Evolutionary conservation across 2,113 vertebrate species (phyloP), one percentile per base, ranked within the genome.

Genomic region (Stegastes partitus): DNA sequence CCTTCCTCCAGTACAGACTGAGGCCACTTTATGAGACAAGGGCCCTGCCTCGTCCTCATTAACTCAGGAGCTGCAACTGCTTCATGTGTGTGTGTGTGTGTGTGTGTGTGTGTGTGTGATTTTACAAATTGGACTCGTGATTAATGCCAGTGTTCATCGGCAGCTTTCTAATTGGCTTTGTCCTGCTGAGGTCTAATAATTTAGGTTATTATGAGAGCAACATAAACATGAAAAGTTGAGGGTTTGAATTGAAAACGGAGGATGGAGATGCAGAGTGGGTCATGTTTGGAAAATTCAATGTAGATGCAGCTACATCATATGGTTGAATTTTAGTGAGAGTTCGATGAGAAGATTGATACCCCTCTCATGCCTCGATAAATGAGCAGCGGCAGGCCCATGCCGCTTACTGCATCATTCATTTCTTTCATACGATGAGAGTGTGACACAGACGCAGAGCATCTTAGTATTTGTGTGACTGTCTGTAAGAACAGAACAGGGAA

Each of bases 21-120:
- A 1, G 8, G 71, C 19, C 71, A 10, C 74, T 83, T 85, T 74
- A 72, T 56, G 66, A 81, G 67, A 26, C 47, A 9, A 50, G 31
- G 68, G 23, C 61, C 19, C 50, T 57, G 39, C 26, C 44, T 31
- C 1, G 45, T 74, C 44, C 63, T 78, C 50, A 45, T 78, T 81
- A 87, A 65, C 62, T 34, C 67, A 70, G 49, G 19, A 65, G 7
- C 47, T 82, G 59, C 70, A 67, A 9, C 59, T 28, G 55, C 51
- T 67, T 47, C n/a, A 14, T 14, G 44, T 47, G 12, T 47, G 44
- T 16, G 44, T 47, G 44, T 3, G 44, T 47, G 44, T 34, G 34
- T 34, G 34, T 34, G 34, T 25, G 22, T 14, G 0, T 31, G 34
- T 25, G 53, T 37, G 47, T 18, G 37, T 34, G 57, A 31, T 45